phyloP scores from a whole-genome alignment of 2,888 invertebrate genomes.

The Athetis lepigone region DNA sequence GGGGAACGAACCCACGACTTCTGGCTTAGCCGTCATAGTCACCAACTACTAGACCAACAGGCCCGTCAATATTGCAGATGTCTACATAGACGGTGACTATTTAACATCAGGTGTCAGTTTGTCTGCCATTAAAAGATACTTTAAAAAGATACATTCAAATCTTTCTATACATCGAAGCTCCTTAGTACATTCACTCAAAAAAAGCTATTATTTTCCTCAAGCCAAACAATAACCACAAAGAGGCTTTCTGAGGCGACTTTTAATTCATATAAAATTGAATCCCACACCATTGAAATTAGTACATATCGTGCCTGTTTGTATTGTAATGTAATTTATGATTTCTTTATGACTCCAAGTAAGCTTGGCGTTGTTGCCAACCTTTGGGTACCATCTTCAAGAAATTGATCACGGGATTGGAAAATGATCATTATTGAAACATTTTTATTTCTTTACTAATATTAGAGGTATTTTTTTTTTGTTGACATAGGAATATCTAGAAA shows the following conservation, averaged over 20 bases:
- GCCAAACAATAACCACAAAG: constrained; percentile 69
- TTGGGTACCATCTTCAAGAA: background rate
- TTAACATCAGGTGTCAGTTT: no score
- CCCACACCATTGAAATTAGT: constrained; percentile 78
- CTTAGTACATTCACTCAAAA: constrained; percentile 27
- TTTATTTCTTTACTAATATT: no score
- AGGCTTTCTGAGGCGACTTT: constrained; percentile 61
- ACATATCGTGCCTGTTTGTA: constrained; percentile 70
- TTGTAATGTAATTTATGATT: constrained; percentile 78
- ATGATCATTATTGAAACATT: no score
- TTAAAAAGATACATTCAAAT: constrained; percentile 26
- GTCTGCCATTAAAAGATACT: no score
- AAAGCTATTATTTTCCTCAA: constrained; percentile 65
- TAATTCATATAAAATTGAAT: constrained; percentile 78
- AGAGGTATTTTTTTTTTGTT: no score
- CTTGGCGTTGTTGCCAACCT: constrained; percentile 48
- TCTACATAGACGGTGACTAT: no score
- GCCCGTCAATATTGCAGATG: no score
- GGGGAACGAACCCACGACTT: no score
- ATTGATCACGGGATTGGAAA: no score
- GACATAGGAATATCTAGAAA: no score
- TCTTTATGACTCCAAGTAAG: constrained; percentile 70
- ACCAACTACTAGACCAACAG: no score
- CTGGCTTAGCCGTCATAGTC: no score
- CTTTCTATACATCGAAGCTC: constrained; percentile 17